Evolutionary conservation across 2,113 vertebrate species (phyloP).

Genomic region (Chiloscyllium plagiosum): DNA sequence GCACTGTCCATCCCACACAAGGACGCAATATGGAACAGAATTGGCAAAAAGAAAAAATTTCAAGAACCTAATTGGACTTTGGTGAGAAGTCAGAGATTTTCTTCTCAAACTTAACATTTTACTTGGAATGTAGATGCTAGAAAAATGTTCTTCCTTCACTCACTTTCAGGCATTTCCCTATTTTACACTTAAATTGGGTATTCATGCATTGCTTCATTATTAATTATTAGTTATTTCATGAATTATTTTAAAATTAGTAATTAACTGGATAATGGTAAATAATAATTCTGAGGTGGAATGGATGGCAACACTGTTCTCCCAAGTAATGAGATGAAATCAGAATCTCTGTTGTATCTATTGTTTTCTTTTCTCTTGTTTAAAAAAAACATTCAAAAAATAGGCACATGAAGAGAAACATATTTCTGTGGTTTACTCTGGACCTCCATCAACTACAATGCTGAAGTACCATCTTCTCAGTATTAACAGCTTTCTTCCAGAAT

Average conservation of each 20-base stretch:
- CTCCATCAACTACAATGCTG: not conserved
- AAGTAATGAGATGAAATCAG: not conserved
- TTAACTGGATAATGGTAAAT: not conserved
- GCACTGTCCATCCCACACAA: not conserved
- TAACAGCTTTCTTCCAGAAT: not conserved
- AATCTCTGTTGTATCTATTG: not conserved
- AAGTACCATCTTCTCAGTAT: not conserved
- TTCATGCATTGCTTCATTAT: not conserved
- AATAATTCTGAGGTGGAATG: not conserved
- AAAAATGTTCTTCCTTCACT: not conserved
- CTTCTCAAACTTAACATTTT: not conserved
- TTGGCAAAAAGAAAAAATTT: not conserved
- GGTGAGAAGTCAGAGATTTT: not conserved
- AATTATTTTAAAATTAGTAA: not conserved
- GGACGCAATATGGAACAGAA: not conserved
- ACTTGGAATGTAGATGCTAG: not conserved
- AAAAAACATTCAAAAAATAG: not conserved
- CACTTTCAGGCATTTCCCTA: not conserved
- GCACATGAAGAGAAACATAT: not conserved
- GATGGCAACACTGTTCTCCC: not conserved
- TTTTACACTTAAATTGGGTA: not conserved
- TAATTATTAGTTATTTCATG: not conserved
- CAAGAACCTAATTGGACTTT: not conserved
- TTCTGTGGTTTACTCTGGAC: not conserved
- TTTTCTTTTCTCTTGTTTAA: not conserved